A percentile compares a stretch with the other conserved stretches of the same genome.
phyloP scores from a whole-genome alignment of 2,888 invertebrate species.

The Thera britannica region DNA sequence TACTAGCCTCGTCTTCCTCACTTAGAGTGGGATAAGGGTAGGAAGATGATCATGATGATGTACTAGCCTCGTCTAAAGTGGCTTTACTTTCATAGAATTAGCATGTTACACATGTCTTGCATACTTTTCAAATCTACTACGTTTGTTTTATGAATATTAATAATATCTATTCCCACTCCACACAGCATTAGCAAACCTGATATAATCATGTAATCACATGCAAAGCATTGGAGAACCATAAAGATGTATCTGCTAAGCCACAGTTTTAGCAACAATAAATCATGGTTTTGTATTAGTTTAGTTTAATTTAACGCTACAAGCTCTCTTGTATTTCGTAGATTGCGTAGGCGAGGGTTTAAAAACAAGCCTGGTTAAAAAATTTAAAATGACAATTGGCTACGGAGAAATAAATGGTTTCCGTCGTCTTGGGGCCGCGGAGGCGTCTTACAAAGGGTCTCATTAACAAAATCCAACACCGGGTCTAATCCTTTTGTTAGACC shows the following conservation, averaged over 20 bases:
- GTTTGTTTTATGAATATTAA: slow-evolving; percentile 37
- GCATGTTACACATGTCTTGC: slow-evolving; percentile 42
- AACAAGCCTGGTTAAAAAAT: slow-evolving; percentile 58
- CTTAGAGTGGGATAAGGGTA: no score
- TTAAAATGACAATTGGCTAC: slow-evolving; percentile 72
- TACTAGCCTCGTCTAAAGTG: slow-evolving; percentile 15
- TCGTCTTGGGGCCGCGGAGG: slow-evolving; percentile 56
- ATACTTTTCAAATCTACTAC: slow-evolving; percentile 36
- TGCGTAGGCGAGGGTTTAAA: slow-evolving; percentile 58
- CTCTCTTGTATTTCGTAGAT: slow-evolving; percentile 20
- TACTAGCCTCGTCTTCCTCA: slow-evolving; percentile 10
- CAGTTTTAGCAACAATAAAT: slow-evolving; percentile 33
- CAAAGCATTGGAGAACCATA: slow-evolving; percentile 38
- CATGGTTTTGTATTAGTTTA: slow-evolving; percentile 30
- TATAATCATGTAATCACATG: slow-evolving; percentile 33
- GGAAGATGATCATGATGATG: no score
- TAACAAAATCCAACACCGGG: slow-evolving; percentile 73
- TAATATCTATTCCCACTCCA: slow-evolving; percentile 29
- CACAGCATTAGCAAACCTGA: slow-evolving; percentile 25
- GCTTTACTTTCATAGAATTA: slow-evolving; percentile 46
- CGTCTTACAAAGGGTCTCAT: slow-evolving; percentile 75
- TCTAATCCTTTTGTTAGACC: slow-evolving; percentile 82
- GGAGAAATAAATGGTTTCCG: slow-evolving; percentile 77
- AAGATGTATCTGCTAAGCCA: slow-evolving; percentile 35
- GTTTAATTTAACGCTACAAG: slow-evolving; percentile 32